Conservation (phyloP, 2,113 vertebrate genomes). For the Apteryx mantelli region DNA sequence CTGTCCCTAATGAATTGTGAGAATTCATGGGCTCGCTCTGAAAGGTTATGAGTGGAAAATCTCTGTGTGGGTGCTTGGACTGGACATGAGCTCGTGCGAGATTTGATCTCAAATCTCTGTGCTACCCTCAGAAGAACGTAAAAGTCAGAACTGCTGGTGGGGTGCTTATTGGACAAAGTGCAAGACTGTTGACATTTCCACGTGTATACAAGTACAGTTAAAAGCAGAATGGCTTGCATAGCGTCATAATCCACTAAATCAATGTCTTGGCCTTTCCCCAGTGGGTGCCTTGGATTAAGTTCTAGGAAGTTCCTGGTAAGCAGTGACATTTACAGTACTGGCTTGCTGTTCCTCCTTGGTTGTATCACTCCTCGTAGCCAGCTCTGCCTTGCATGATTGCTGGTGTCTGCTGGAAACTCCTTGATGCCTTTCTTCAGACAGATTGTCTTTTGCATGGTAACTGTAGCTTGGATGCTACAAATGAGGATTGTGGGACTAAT, state of each 20-base stretch:
- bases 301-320: background rate
- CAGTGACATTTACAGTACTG: background rate
- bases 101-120: background rate
- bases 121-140: background rate
- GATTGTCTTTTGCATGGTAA: background rate
- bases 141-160: background rate
- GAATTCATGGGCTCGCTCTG: slow-evolving; percentile 49
- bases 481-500: background rate
- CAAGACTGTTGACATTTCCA: background rate
- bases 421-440: background rate
- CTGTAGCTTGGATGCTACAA: background rate
- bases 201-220: background rate
- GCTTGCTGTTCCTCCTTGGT: background rate
- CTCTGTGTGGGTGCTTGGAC: background rate
- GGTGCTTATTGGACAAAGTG: background rate
- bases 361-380: background rate
- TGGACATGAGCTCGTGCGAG: background rate
- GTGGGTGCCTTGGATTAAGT: background rate
- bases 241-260: background rate
- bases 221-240: slow-evolving; percentile 8
- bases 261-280: background rate
- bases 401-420: slow-evolving; percentile 10
- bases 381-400: background rate
- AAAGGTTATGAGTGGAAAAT: background rate
- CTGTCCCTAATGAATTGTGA: background rate